Evolutionary conservation across 1,140 invertebrate genomes (phyloP).

Genomic region (Drosophila ogumai): DNA sequence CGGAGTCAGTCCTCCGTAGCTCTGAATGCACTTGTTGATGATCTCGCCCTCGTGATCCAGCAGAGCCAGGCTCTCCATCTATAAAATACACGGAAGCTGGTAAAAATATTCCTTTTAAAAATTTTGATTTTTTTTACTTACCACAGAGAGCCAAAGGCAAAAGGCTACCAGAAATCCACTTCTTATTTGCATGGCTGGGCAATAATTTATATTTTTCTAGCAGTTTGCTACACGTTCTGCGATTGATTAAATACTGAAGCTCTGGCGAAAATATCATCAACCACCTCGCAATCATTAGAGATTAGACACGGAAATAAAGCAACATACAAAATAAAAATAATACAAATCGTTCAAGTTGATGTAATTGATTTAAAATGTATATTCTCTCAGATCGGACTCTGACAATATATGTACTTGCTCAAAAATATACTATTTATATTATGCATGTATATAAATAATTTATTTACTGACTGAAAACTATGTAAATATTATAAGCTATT

Average conservation of each 20-base stretch:
- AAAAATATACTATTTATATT: background rate
- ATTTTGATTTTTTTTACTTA: background rate
- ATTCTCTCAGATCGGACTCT: background rate
- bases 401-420: background rate
- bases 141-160: conserved; percentile 23
- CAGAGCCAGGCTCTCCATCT: conserved; percentile 31
- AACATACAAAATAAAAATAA: background rate
- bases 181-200: conserved; percentile 13
- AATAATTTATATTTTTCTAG: background rate
- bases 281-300: conserved; percentile 13
- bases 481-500: too few species aligned
- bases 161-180: conserved; percentile 22
- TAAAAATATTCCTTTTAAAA: accelerated
- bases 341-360: background rate
- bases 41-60: conserved; percentile 36
- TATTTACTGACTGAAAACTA: too few species aligned
- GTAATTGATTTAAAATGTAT: background rate
- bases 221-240: conserved; percentile 38
- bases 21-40: conserved; percentile 57
- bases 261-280: conserved; percentile 46
- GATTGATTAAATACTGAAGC: conserved; percentile 60
- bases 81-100: background rate
- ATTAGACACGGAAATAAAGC: conserved; percentile 13
- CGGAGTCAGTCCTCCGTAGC: conserved; percentile 58
- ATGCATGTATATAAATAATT: too few species aligned